Percentiles rank a stretch among this genome's conserved stretches.
Evolutionary conservation across 2,888 invertebrate species (phyloP).

Genomic region (Didymodactylos carnosus): DNA sequence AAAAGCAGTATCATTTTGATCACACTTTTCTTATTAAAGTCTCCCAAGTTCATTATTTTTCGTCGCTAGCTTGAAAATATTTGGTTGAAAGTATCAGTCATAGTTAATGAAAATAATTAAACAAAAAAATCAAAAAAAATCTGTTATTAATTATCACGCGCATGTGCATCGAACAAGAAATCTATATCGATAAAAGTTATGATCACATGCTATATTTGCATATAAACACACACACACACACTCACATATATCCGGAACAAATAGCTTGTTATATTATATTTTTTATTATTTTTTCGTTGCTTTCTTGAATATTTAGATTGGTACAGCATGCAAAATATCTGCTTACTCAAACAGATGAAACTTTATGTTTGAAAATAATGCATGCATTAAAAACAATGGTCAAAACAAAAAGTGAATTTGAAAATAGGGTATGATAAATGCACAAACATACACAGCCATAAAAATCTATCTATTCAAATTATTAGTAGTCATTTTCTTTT

Average conservation of each 20-base stretch:
- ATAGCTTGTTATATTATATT: background rate
- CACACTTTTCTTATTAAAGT: too few relatives aligned
- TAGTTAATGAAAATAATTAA: too few relatives aligned
- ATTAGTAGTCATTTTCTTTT: too few relatives aligned
- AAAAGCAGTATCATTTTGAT: too few relatives aligned
- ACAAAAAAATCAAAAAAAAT: too few relatives aligned
- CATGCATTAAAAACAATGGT: constrained; percentile 1
- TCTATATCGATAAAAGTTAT: too few relatives aligned
- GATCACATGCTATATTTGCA: background rate
- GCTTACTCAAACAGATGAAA: background rate
- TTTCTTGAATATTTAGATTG: background rate
- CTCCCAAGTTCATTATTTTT: too few relatives aligned
- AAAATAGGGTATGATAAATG: background rate
- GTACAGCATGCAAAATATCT: constrained; percentile 3
- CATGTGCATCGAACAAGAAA: too few relatives aligned
- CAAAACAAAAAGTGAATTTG: background rate
- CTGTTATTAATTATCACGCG: too few relatives aligned
- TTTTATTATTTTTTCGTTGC: background rate
- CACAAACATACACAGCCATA: too few relatives aligned
- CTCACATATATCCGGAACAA: background rate
- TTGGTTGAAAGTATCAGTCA: too few relatives aligned
- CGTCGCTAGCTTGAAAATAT: too few relatives aligned
- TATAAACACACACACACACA: background rate
- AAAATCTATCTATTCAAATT: background rate
- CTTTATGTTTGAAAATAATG: background rate